phyloP scores from a whole-genome alignment of 64 coral and sea anemone genomes.

The Astreopora myriophthalma region DNA sequence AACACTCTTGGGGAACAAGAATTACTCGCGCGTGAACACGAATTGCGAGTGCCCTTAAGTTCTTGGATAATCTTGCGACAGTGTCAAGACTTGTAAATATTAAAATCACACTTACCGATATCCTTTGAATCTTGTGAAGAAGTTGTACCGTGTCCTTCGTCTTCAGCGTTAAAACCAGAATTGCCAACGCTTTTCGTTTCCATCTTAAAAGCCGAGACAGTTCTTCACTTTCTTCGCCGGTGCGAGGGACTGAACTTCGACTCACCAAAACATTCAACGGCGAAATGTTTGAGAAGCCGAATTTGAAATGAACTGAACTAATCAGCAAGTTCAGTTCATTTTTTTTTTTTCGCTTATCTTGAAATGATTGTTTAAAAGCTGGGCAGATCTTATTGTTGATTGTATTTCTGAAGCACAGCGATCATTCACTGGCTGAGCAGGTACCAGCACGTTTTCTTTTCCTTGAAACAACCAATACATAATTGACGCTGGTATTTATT shows the following conservation, averaged over 20 bases:
- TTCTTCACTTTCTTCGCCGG: background rate
- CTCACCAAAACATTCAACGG: background rate
- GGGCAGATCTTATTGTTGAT: background rate
- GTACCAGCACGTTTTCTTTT: constrained; percentile 1
- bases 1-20: background rate
- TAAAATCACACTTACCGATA: background rate
- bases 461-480: background rate
- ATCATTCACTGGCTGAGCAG: background rate
- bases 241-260: background rate
- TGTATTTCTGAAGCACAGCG: background rate
- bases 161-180: background rate
- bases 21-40: background rate
- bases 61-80: background rate
- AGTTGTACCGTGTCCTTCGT: background rate
- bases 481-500: background rate
- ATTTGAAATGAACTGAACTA: background rate
- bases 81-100: background rate
- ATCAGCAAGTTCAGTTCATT: no score
- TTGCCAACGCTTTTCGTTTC: background rate
- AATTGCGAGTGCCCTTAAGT: background rate
- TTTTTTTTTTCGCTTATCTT: background rate
- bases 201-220: background rate
- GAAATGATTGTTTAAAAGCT: background rate
- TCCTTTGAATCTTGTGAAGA: background rate
- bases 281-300: background rate